Conservation (phyloP, 2,113 vertebrate genomes). For the Neogale vison region DNA sequence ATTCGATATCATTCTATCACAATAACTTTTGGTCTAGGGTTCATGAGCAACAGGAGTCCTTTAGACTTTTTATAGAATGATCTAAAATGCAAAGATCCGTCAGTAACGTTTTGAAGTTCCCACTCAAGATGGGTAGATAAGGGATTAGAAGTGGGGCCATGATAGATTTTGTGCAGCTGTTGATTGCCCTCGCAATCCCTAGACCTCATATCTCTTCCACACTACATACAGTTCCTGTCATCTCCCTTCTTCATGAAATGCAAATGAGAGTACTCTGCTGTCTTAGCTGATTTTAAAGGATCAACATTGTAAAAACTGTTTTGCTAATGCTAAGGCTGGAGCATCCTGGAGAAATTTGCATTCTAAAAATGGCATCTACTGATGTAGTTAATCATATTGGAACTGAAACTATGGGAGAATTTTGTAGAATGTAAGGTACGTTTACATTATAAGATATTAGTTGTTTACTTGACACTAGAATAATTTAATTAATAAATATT, state of each 20-base stretch:
- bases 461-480: not conserved
- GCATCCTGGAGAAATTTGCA: not conserved
- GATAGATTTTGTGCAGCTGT: not conserved
- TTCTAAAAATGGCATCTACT: not conserved
- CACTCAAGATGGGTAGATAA: not conserved
- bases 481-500: conserved; percentile 16
- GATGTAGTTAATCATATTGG: not conserved
- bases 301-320: not conserved
- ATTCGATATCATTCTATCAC: not conserved
- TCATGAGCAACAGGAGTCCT: not conserved
- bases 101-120: not conserved
- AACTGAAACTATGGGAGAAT: not conserved
- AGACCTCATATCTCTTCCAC: not conserved
- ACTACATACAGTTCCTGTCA: not conserved
- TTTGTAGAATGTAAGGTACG: not conserved
- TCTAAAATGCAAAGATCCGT: not conserved
- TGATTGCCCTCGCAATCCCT: not conserved
- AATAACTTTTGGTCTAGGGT: not conserved
- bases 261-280: not conserved
- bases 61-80: not conserved
- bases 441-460: not conserved
- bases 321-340: not conserved
- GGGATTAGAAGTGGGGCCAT: not conserved
- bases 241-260: not conserved
- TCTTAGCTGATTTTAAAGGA: not conserved